Evolutionary conservation across 2,888 invertebrate species (phyloP), one percentile per base, ranked within the genome.

Genomic region (Torymus texanus): DNA sequence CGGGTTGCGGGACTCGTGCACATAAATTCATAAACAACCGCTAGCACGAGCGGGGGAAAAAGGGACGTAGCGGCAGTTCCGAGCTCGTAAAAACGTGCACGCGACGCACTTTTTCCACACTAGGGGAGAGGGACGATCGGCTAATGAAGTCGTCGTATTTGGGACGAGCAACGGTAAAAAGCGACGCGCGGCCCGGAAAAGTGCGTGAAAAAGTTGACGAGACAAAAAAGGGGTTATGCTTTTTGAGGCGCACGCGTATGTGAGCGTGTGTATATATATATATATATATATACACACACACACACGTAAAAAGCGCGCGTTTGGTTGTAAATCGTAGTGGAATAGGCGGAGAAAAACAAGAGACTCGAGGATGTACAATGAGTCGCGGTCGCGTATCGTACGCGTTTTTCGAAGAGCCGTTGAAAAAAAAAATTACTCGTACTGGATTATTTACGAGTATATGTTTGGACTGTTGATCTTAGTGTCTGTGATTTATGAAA

Each of bases 21-120:
- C 85, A 86, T 86, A 88, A 87, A 88, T 88, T 88, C 88, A 88
- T 87, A 88, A 88, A 88, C 85, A 86, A 86, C 86, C 84, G 85
- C 84, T 87, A 84, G 82, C 75, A 13, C 29, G 21, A 21, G 21
- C 21, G 21, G 10, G 24, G 16, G 59, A 51, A 53, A 24, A 72
- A 24, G 78, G 76, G 50, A 63, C 56, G 80, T 78, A 68, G 78
- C 51, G 24, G 12, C 18, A 29, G 29, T 29, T 29, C 4, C 29
- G 29, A 5, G 80, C 80, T 83, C 76, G 81, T 66, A 76, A 79
- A 79, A 82, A 77, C 55, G 76, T 56, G 24, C 66, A n/a, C n/a
- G 75, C 68, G 67, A 74, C 81, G 82, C 75, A 75, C 68, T 71
- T 62, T 14, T 29, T 29, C 29, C 29, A 29, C 29, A 29, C 29